A percentile compares a stretch with the other conserved stretches of the same genome.
phyloP scores from a whole-genome alignment of 2,113 vertebrate species.

The Hyperoodon ampullatus region DNA sequence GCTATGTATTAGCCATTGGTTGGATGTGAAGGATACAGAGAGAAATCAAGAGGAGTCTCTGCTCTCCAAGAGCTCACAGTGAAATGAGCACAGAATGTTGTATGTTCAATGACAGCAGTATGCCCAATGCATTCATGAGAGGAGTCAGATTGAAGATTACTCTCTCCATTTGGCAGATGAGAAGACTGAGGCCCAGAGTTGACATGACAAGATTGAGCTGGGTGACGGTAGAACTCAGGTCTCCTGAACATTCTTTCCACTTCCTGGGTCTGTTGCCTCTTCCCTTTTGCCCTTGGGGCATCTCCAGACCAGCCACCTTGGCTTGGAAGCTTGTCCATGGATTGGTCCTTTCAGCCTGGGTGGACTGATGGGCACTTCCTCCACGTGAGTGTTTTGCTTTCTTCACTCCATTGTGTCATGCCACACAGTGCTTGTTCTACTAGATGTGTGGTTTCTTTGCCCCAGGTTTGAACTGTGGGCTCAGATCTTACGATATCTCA shows the following conservation, averaged over 20 bases:
- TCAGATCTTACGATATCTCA: neutral
- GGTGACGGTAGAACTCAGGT: neutral
- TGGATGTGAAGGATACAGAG: neutral
- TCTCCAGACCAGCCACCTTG: neutral
- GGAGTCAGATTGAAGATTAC: neutral
- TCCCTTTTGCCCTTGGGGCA: neutral
- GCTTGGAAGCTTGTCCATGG: neutral
- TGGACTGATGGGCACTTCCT: neutral
- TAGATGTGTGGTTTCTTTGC: neutral
- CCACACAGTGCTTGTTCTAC: neutral
- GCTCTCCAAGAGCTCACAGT: neutral
- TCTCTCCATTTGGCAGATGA: neutral
- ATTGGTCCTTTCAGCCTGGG: neutral
- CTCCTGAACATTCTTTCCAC: neutral
- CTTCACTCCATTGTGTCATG: accelerated
- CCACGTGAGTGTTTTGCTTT: neutral
- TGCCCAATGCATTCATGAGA: neutral
- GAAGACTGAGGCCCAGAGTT: neutral
- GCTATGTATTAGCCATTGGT: neutral
- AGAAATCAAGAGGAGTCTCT: neutral
- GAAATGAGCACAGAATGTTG: neutral
- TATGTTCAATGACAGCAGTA: accelerated
- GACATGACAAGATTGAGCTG: neutral
- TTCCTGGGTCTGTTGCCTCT: neutral
- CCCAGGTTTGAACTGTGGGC: neutral